Base-by-base conservation (phyloP, 2,888 invertebrate genomes). In the Meloe dianella region DNA sequence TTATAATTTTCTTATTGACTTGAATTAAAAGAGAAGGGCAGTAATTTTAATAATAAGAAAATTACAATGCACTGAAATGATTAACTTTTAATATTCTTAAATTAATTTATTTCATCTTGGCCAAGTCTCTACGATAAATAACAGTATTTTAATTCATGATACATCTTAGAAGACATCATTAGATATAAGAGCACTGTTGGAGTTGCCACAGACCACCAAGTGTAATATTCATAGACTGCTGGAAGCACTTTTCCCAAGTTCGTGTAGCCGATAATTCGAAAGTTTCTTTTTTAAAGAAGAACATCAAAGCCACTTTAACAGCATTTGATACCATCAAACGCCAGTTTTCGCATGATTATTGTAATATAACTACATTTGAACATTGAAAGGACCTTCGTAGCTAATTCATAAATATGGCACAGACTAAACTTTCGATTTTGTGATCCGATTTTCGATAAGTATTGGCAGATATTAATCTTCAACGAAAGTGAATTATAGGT, bases 61-160 rank as follows among this genome's bases (percentile, higher is more conserved):
- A 67, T 61, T 67, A 64, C 59, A 67, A 67, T 64, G 67, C 60
- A 54, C 32, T 29, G 27, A 61, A 54, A 61, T 54, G 59, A 67
- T 67, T 64, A 61, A 59, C 38, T 67, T 64, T 67, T 67, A 67
- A 64, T 64, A 64, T 67, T 58, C 41, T 29, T 56, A 32, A 47
- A 24, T 12, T 67, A 67, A 67, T 67, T 64, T 67, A 67, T 67
- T 67, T 64, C 67, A 61, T 61, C 67, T 67, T 64, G 64, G 67
- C 61, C 61, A 61, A 61, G 64, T 24, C 14, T 22, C 22, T 12
- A 12, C 22, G 24, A 54, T 54, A 54, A 54, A 54, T 54, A 54
- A 54, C 12, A 54, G 14, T 24, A 24, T 7, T n/a, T 22, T 54
- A 22, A 54, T 54, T 54, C 54, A 54, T 14, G 54, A 0, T 54